A percentile compares a stretch with the other conserved stretches of the same genome.
These are phyloP conservation scores for Mixornis gularis DNA, from an alignment of 2,113 vertebrate species.

Conservation along the genomic window DNA sequence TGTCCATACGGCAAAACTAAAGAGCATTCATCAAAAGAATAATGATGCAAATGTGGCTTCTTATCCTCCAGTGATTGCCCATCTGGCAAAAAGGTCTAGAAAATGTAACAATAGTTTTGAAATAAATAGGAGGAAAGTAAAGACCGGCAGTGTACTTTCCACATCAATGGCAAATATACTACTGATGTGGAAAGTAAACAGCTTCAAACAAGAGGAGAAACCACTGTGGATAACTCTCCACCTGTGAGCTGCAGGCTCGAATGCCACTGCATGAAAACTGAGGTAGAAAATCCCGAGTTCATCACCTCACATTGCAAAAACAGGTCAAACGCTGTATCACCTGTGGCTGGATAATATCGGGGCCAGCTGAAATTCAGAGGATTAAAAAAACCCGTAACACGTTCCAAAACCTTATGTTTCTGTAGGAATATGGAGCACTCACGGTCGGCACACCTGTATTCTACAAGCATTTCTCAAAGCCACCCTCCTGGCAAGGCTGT, in stretches of 20 bases:
- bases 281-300: not conserved
- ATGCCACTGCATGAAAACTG: not conserved
- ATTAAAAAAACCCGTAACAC: not conserved
- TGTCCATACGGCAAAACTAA: conserved; percentile 1
- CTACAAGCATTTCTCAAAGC: not conserved
- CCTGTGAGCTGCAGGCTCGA: not conserved
- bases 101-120: conserved; percentile 51
- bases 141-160: conserved; percentile 62
- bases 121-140: conserved; percentile 51
- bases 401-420: not conserved
- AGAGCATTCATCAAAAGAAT: conserved; percentile 4
- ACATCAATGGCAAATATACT: conserved; percentile 41
- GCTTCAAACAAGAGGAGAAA: not conserved
- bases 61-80: conserved; percentile 24
- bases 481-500: accelerated
- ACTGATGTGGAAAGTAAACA: conserved; percentile 56
- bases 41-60: conserved; percentile 39
- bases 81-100: conserved; percentile 34
- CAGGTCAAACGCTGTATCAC: not conserved
- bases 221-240: not conserved
- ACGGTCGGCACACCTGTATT: accelerated
- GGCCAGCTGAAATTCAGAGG: not conserved
- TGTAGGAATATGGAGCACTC: accelerated
- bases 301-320: not conserved
- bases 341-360: not conserved